Evolutionary conservation across 1,140 invertebrate genomes (phyloP), one percentile per base, ranked within the genome.

Genomic region (Battus philenor): DNA sequence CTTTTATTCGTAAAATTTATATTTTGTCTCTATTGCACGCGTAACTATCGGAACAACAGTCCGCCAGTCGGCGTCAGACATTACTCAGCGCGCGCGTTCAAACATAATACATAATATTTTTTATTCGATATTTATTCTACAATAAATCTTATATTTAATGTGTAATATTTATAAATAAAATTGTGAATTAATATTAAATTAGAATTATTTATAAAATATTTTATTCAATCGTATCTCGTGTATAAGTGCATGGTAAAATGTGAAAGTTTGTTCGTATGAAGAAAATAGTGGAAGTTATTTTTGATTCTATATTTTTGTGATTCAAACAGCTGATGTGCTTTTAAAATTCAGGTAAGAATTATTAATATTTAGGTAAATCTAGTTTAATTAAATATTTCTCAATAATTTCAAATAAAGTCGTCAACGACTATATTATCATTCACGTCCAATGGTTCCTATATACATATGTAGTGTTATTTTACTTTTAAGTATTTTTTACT

Each of bases 191-290:
- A 17, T 12, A 16, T 26, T 26, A 1, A 16, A 8, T 24, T 13
- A 15, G 13, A 11, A 15, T 24, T 24, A 6, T 16, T 39, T 36
- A 10, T 16, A 47, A 34, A 49, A 39, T 46, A 36, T 39, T 49
- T 52, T 48, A 18, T 44, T 7, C 27, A 63, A 60, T 41, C 66
- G 58, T 60, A 70, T 58, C 55, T 60, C 26, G 31, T 54, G 58
- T 61, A 47, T 52, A 41, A 44, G 64, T 66, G 66, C 50, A 47
- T 39, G 60, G 60, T 36, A 50, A 53, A 29, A 61, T 61, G 58
- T 74, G 70, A 74, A 74, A 74, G 70, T 74, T 66, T 22, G 38
- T 41, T 13, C 43, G 61, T 63, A 57, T 45, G 47, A 61, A 68
- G 56, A 64, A 65, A 69, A 59, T 46, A 61, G 47, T 54, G 50